Evolutionary conservation across 2,113 vertebrate species (phyloP).

Genomic region (Erythrocercus mccallii): DNA sequence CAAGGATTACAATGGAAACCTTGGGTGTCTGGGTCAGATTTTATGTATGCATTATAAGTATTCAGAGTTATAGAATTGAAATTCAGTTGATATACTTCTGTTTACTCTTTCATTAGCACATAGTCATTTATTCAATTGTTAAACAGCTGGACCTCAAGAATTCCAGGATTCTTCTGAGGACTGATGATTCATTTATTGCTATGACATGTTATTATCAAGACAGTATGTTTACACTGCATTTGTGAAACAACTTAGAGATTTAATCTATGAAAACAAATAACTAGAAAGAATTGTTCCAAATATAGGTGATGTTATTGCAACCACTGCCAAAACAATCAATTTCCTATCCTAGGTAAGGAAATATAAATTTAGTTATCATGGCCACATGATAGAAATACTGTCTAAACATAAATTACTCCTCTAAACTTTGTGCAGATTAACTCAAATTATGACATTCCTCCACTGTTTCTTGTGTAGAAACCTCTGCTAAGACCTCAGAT

Average conservation of each 20-base stretch:
- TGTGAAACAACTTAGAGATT: not conserved
- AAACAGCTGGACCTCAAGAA: not conserved
- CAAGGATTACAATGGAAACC: not conserved
- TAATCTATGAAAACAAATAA: not conserved
- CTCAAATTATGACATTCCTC: not conserved
- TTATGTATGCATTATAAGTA: not conserved
- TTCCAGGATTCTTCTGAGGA: not conserved
- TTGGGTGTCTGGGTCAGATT: not conserved
- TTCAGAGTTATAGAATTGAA: not conserved
- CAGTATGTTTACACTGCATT: not conserved
- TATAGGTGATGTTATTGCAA: not conserved
- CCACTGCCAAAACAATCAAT: not conserved
- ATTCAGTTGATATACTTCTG: not conserved
- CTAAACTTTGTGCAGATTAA: not conserved
- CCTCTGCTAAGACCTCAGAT: not conserved
- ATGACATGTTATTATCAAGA: not conserved
- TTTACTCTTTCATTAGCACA: not conserved
- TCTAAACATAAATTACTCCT: not conserved
- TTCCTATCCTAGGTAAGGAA: not conserved
- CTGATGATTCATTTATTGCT: not conserved
- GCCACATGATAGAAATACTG: not conserved
- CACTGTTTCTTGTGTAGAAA: not conserved
- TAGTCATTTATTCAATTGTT: not conserved
- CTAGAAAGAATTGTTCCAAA: not conserved
- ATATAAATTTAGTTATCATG: not conserved